phyloP scores from a whole-genome alignment of 37 sponge, comb jelly and placozoan genomes.

The Geodia barretti region DNA sequence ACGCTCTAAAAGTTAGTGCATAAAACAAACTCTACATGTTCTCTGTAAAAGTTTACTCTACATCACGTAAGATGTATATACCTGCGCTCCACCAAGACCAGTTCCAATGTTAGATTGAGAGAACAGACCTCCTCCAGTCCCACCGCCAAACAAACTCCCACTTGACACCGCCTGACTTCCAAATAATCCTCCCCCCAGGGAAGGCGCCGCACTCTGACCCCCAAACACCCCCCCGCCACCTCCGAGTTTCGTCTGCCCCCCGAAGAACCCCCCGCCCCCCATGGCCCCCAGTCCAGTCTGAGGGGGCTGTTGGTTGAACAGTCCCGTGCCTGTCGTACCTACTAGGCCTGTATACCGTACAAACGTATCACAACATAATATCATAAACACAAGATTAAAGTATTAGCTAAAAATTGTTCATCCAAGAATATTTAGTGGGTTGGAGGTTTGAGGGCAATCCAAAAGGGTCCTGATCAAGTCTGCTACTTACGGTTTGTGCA shows the following conservation, averaged over 20 bases:
- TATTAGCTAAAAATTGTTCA: not conserved
- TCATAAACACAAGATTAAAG: conserved; percentile 7
- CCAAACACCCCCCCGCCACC: not conserved
- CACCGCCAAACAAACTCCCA: conserved; percentile 6
- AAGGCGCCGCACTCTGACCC: not conserved
- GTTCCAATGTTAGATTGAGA: not conserved
- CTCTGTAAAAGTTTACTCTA: too few species aligned
- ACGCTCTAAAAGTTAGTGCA: too few species aligned
- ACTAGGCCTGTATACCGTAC: not conserved
- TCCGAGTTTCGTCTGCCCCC: too few species aligned
- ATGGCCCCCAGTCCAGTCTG: conserved; percentile 16
- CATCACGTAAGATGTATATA: too few species aligned
- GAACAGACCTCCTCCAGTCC: not conserved
- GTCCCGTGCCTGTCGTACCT: not conserved
- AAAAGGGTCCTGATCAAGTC: too few species aligned
- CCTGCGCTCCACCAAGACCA: not conserved
- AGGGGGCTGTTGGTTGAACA: conserved; percentile 20
- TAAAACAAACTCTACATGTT: not conserved
- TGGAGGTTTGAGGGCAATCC: too few species aligned
- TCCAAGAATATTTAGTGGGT: too few species aligned
- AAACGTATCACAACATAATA: too few species aligned
- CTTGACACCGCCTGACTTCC: not conserved
- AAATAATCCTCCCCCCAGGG: not conserved
- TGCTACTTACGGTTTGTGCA: too few species aligned
- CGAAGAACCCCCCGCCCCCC: not conserved